A percentile compares a stretch with the other conserved stretches of the same genome.
phyloP scores from a whole-genome alignment of 2,888 invertebrate genomes.

The Tridacna gigas region DNA sequence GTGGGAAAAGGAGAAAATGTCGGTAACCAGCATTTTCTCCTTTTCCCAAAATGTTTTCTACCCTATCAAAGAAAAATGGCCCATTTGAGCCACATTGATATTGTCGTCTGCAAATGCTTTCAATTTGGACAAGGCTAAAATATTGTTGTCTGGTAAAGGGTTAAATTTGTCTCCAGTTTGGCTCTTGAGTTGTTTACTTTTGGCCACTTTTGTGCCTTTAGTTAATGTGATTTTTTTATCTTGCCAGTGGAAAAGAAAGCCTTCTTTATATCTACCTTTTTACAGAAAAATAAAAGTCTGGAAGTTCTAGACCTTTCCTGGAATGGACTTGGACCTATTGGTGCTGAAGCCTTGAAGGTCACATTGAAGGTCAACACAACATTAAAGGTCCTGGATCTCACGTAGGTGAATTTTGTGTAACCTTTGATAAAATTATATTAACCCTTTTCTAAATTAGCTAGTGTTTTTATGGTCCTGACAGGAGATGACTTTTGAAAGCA shows the following conservation, averaged over 20 bases:
- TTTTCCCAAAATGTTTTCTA: too few relatives aligned
- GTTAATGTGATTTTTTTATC: too few relatives aligned
- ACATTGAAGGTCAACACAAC: slow-evolving; percentile 76
- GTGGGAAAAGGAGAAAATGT: too few relatives aligned
- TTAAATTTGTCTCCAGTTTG: too few relatives aligned
- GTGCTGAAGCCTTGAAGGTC: slow-evolving; percentile 74
- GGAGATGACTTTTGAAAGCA: not conserved
- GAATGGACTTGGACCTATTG: slow-evolving; percentile 80
- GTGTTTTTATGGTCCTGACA: not conserved
- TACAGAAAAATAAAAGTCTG: slow-evolving; percentile 75
- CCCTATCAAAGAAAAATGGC: too few relatives aligned
- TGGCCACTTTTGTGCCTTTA: too few relatives aligned
- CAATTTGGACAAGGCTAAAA: too few relatives aligned
- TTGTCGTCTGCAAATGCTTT: too few relatives aligned
- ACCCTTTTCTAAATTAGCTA: not conserved
- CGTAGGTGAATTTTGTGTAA: slow-evolving; percentile 69
- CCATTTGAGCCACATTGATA: too few relatives aligned
- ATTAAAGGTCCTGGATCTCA: slow-evolving; percentile 80
- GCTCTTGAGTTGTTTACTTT: too few relatives aligned
- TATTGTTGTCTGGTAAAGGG: too few relatives aligned
- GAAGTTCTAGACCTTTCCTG: slow-evolving; percentile 82
- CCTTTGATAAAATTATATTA: not conserved
- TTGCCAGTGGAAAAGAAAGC: not conserved
- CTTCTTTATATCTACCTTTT: not conserved
- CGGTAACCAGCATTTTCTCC: too few relatives aligned